A percentile compares a stretch with the other conserved stretches of the same genome.
These are phyloP conservation scores for Ectropis crepuscularia DNA, from an alignment of 2,888 invertebrate genomes.

Conservation along the genomic window DNA sequence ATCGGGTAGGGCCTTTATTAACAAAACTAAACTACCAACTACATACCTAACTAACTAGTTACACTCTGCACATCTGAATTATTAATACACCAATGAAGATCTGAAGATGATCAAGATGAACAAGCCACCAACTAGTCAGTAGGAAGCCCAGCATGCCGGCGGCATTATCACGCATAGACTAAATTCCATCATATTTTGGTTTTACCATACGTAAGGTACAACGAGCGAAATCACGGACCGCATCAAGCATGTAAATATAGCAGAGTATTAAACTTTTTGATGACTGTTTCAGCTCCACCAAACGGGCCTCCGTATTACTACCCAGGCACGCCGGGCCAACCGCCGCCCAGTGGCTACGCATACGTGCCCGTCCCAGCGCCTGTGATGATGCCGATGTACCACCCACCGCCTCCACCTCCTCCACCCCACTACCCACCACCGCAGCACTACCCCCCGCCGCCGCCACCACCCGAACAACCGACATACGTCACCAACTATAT, in stretches of 20 bases:
- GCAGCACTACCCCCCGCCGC: neutral
- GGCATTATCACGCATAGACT: too few relatives aligned
- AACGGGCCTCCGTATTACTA: slow-evolving; percentile 39
- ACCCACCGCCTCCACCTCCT: slow-evolving; percentile 48
- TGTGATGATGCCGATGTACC: slow-evolving; percentile 70
- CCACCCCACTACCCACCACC: neutral
- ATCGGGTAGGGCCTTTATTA: too few relatives aligned
- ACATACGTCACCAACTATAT: slow-evolving; percentile 70
- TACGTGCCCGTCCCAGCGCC: slow-evolving; percentile 71
- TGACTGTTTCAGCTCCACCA: slow-evolving; percentile 56
- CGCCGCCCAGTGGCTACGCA: slow-evolving; percentile 51
- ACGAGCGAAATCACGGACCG: too few relatives aligned
- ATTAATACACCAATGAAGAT: too few relatives aligned
- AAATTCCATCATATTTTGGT: too few relatives aligned
- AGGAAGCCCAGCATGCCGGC: too few relatives aligned
- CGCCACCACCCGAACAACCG: slow-evolving; percentile 48
- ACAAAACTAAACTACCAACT: too few relatives aligned
- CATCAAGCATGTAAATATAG: neutral
- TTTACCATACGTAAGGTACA: too few relatives aligned
- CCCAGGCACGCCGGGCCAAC: slow-evolving; percentile 39
- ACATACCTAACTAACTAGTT: too few relatives aligned
- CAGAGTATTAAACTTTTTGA: neutral
- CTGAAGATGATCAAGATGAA: too few relatives aligned
- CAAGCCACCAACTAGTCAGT: too few relatives aligned
- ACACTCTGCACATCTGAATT: too few relatives aligned